Percentiles rank a stretch among this genome's conserved stretches.
Conservation (phyloP, 2,888 invertebrate species). For the Philhelius pedissequus region DNA sequence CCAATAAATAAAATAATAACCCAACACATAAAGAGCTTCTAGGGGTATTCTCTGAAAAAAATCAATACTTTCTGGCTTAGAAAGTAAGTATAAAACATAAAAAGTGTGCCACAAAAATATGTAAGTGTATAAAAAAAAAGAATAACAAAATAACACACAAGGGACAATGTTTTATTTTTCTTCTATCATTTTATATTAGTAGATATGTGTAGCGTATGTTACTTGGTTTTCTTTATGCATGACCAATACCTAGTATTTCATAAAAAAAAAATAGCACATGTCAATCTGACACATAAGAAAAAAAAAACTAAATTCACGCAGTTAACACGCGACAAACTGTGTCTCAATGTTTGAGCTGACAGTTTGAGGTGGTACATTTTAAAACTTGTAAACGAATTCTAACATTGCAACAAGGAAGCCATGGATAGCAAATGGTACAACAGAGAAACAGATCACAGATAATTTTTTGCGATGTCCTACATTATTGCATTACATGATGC, state of each 20-base stretch:
- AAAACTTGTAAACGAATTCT: not conserved
- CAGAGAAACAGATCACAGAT: not conserved
- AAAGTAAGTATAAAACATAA: constrained; percentile 10
- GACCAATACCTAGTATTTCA: not conserved
- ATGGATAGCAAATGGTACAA: not conserved
- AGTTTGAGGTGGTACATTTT: not conserved
- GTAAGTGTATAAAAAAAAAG: not conserved
- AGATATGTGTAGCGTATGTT: not conserved
- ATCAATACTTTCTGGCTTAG: not conserved
- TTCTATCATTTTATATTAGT: not conserved
- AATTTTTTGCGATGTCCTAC: constrained; percentile 53
- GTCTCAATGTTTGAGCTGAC: not conserved
- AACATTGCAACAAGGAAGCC: not conserved
- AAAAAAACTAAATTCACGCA: constrained; percentile 7
- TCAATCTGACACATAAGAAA: not conserved
- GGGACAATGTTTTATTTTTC: constrained; percentile 44
- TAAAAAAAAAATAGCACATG: constrained; percentile 10
- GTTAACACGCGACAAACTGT: constrained; percentile 46
- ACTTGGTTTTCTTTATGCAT: not conserved
- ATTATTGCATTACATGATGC: constrained; percentile 57
- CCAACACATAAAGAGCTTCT: not conserved
- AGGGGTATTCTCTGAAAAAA: not conserved
- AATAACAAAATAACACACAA: not conserved
- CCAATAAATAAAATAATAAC: not conserved
- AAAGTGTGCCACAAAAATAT: not conserved